These are phyloP conservation scores for Poecilia velifera DNA, from an alignment of 2,797 vertebrate genomes.

Conservation along the genomic window DNA sequence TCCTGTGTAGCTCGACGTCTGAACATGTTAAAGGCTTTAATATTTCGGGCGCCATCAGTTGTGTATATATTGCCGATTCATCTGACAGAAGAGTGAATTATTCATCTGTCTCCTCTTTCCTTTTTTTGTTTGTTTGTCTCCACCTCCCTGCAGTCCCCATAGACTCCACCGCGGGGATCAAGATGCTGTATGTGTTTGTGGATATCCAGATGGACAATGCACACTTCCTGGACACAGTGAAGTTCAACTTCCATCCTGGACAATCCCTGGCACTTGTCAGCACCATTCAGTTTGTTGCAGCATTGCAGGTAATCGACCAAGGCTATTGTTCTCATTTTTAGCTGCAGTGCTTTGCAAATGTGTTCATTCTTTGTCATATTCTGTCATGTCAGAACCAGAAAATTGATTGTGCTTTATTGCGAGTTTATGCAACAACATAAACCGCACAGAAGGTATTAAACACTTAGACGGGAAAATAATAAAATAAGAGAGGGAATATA, in stretches of 20 bases:
- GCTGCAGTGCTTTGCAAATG: neutral
- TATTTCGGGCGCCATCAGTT: constrained; percentile 51
- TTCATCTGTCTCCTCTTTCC: constrained; percentile 49
- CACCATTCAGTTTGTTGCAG: constrained; percentile 97
- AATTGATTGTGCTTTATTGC: neutral
- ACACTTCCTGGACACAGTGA: constrained; percentile 93
- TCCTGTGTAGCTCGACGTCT: constrained; percentile 14
- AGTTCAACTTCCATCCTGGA: constrained; percentile 87
- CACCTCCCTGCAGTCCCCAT: constrained; percentile 87
- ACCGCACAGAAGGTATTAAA: neutral
- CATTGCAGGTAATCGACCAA: constrained; percentile 87
- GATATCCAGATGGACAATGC: constrained; percentile 95
- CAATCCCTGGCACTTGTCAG: constrained; percentile 92
- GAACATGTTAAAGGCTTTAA: constrained; percentile 38
- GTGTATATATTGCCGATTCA: constrained; percentile 42
- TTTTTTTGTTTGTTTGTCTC: constrained; percentile 19
- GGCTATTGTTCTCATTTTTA: neutral
- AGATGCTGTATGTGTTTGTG: constrained; percentile 97
- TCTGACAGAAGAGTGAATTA: constrained; percentile 63
- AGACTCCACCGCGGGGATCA: constrained; percentile 88
- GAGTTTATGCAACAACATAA: neutral
- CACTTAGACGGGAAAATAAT: neutral
- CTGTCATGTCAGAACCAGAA: neutral
- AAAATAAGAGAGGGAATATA: neutral
- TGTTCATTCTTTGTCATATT: neutral